Evolutionary conservation across 2,797 vertebrate genomes (phyloP).

Genomic region (Acipenser oxyrinchus): DNA sequence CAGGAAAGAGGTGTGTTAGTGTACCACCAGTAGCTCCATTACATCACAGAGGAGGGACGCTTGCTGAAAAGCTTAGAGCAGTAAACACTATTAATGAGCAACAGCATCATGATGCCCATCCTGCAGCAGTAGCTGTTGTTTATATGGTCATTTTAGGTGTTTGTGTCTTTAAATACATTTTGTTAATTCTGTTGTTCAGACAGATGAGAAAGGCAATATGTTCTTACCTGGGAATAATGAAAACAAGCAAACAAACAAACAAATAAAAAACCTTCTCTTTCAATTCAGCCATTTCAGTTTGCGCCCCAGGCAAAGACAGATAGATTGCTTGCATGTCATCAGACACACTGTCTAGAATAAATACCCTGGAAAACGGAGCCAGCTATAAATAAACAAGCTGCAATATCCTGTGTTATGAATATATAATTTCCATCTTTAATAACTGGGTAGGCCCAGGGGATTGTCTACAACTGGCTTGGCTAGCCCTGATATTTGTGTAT

Average conservation of each 20-base stretch:
- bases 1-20: no score
- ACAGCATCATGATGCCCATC: no score
- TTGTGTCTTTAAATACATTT: no score
- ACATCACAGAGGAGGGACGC: no score
- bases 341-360: constrained; percentile 70
- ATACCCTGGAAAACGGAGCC: constrained; percentile 75
- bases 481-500: constrained; percentile 68
- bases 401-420: constrained; percentile 90
- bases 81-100: no score
- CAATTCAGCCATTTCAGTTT: constrained; percentile 66
- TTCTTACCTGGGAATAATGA: constrained; percentile 66
- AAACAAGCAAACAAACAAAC: no score
- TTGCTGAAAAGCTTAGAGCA: no score
- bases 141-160: no score
- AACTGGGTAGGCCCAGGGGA: constrained; percentile 75
- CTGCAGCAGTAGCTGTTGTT: no score
- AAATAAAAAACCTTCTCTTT: constrained; percentile 54
- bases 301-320: constrained; percentile 64
- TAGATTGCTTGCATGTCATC: constrained; percentile 74
- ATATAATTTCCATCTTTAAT: constrained; percentile 89
- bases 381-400: constrained; percentile 92
- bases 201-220: constrained; percentile 56
- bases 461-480: constrained; percentile 68
- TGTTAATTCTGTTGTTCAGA: constrained; percentile 37
- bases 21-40: no score